These are phyloP conservation scores for Procambarus clarkii DNA, from an alignment of 1,140 invertebrate genomes.

Conservation along the genomic window DNA sequence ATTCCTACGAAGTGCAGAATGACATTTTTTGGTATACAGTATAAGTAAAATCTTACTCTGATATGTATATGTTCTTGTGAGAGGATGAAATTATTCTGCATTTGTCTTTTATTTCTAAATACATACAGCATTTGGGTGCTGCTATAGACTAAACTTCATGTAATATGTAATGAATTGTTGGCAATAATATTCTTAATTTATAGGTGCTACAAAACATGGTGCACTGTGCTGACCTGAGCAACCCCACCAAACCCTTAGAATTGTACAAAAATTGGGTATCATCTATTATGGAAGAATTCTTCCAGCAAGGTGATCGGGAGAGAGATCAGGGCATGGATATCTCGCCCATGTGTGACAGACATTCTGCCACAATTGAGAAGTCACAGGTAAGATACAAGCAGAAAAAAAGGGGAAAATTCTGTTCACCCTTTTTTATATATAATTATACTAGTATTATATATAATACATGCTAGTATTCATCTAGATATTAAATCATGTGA, in stretches of 20 bases:
- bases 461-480: too few relatives aligned
- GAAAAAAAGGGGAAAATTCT: neutral
- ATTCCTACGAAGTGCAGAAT: too few relatives aligned
- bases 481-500: too few relatives aligned
- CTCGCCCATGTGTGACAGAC: slow-evolving; percentile 97
- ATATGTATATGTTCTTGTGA: too few relatives aligned
- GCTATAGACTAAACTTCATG: too few relatives aligned
- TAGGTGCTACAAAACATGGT: slow-evolving; percentile 99
- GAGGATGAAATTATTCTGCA: too few relatives aligned
- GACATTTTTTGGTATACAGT: too few relatives aligned
- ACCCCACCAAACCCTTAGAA: slow-evolving; percentile 97
- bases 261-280: slow-evolving; percentile 95
- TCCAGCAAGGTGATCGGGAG: slow-evolving; percentile 95
- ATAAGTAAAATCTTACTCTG: too few relatives aligned
- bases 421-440: neutral
- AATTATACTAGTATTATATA: too few relatives aligned
- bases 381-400: slow-evolving; percentile 83
- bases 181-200: neutral
- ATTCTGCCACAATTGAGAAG: slow-evolving; percentile 97
- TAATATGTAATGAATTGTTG: too few relatives aligned
- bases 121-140: too few relatives aligned
- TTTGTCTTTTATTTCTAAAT: too few relatives aligned
- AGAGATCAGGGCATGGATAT: slow-evolving; percentile 95
- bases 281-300: slow-evolving; percentile 97
- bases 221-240: slow-evolving; percentile 98